These are phyloP conservation scores for Lomographa bimaculata DNA, from an alignment of 2,888 invertebrate genomes.

Conservation along the genomic window DNA sequence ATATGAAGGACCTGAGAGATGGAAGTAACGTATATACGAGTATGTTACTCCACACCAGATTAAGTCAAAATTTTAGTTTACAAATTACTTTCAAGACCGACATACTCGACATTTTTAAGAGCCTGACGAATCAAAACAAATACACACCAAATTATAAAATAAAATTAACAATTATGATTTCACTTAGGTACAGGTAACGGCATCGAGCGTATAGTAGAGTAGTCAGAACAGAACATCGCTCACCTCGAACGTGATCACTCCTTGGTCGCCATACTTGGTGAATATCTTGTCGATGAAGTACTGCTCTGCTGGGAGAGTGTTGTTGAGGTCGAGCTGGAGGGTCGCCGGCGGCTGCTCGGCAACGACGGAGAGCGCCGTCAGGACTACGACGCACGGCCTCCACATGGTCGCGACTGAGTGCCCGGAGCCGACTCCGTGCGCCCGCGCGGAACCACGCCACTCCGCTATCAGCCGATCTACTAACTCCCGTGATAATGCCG, in stretches of 20 bases:
- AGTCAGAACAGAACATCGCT: constrained; percentile 35
- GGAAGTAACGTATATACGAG: no score
- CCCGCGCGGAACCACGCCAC: constrained; percentile 53
- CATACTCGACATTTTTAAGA: constrained; percentile 1
- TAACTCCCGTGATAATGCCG: constrained; percentile 58
- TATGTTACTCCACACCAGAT: no score
- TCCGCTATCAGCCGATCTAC: constrained; percentile 61
- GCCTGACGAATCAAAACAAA: constrained; percentile 3
- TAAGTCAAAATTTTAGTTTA: no score
- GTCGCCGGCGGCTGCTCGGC: constrained; percentile 37
- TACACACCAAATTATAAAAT: constrained; percentile 3
- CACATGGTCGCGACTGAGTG: constrained; percentile 67
- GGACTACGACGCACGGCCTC: constrained; percentile 61
- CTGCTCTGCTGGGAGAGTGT: constrained; percentile 63
- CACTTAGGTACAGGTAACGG: constrained; percentile 1
- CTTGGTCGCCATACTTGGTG: constrained; percentile 82
- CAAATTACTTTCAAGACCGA: no score
- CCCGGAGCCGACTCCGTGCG: constrained; percentile 36
- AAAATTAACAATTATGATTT: constrained; percentile 11
- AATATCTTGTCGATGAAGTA: constrained; percentile 82
- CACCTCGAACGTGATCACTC: constrained; percentile 82
- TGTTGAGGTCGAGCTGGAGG: constrained; percentile 43
- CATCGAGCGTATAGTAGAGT: no score
- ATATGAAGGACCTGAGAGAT: no score
- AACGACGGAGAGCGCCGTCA: constrained; percentile 49